Conservation (phyloP, 2,888 invertebrate genomes). For the Idaea aversata region DNA sequence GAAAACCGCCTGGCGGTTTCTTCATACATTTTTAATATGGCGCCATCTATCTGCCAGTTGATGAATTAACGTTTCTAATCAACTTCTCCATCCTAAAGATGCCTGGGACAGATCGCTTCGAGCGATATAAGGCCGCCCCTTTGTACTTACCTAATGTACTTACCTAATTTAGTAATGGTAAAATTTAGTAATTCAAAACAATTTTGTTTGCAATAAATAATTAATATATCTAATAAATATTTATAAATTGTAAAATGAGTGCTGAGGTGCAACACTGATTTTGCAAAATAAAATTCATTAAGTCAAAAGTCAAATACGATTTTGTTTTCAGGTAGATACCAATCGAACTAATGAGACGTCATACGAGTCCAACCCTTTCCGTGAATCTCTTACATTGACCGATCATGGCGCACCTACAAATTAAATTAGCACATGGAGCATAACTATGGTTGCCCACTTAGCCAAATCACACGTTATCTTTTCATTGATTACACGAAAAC, state of each 20-base stretch:
- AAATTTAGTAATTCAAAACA: too few relatives aligned
- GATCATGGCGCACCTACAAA: conserved; percentile 42
- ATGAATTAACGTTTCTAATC: too few relatives aligned
- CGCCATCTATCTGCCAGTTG: too few relatives aligned
- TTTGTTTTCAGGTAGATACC: background rate
- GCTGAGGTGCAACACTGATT: background rate
- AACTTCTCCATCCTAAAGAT: too few relatives aligned
- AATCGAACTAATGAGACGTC: background rate
- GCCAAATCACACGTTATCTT: conserved; percentile 26
- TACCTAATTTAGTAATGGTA: too few relatives aligned
- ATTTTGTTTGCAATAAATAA: too few relatives aligned
- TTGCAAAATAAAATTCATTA: background rate
- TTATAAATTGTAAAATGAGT: background rate
- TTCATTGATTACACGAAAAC: conserved; percentile 39
- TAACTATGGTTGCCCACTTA: conserved; percentile 34
- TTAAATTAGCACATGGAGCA: conserved; percentile 41
- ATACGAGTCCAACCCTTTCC: conserved; percentile 22
- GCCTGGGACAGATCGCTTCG: too few relatives aligned
- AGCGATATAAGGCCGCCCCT: too few relatives aligned
- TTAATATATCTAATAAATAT: too few relatives aligned
- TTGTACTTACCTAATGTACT: too few relatives aligned
- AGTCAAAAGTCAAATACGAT: background rate
- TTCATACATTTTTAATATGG: too few relatives aligned
- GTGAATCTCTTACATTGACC: conserved; percentile 35
- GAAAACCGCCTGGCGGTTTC: too few relatives aligned